These are phyloP conservation scores for Cantharis rustica DNA, from an alignment of 2,888 invertebrate genomes.

Conservation along the genomic window DNA sequence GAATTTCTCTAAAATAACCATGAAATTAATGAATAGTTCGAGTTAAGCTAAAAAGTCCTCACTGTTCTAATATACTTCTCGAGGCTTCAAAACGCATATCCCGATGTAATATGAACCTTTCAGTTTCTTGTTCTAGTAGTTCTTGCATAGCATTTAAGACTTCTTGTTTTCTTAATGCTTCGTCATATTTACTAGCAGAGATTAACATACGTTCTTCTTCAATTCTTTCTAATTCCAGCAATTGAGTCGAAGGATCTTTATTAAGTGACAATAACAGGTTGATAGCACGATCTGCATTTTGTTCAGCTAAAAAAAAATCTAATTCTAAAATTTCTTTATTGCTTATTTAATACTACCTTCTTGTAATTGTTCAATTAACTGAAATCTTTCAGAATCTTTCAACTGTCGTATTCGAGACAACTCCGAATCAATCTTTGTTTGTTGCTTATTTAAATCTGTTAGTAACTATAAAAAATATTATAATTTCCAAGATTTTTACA, in stretches of 20 bases:
- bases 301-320: conserved; percentile 60
- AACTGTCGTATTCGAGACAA: conserved; percentile 71
- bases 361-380: conserved; percentile 65
- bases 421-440: conserved; percentile 68
- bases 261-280: conserved; percentile 67
- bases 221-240: conserved; percentile 68
- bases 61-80: conserved; percentile 68
- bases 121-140: conserved; percentile 69
- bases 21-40: neutral
- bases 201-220: conserved; percentile 71
- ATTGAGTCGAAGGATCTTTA: conserved; percentile 66
- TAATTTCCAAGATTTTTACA: neutral
- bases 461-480: conserved; percentile 53
- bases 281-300: conserved; percentile 69
- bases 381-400: conserved; percentile 66
- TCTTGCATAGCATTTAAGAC: conserved; percentile 73
- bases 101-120: conserved; percentile 67
- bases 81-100: conserved; percentile 61
- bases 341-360: conserved; percentile 51
- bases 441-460: conserved; percentile 64
- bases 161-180: conserved; percentile 68
- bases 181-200: conserved; percentile 62
- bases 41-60: conserved; percentile 21
- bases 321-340: neutral
- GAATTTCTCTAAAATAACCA: conserved; percentile 60